Evolutionary conservation across 2,888 invertebrate genomes (phyloP).

Genomic region (Zaprionus obscuricornis): DNA sequence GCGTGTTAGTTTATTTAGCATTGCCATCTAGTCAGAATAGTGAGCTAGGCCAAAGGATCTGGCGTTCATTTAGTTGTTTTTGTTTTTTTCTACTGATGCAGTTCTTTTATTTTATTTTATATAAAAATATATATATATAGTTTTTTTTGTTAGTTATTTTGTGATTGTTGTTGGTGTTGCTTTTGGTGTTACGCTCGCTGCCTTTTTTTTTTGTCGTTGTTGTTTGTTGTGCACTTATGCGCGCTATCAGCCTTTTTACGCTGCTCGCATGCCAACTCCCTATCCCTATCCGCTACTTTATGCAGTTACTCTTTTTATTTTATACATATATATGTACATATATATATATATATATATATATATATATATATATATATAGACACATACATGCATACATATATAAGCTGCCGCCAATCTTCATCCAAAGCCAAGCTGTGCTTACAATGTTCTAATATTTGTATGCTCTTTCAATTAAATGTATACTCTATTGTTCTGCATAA

Average conservation of each 20-base stretch:
- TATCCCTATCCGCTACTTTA: conserved; percentile 38
- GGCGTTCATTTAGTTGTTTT: conserved; percentile 53
- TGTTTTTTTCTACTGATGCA: conserved; percentile 27
- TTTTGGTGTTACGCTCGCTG: conserved; percentile 31
- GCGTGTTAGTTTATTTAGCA: conserved; percentile 65
- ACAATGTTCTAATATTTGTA: conserved; percentile 44
- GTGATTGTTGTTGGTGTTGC: conserved; percentile 30
- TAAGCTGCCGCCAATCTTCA: conserved; percentile 61
- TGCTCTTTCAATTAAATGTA: too few relatives aligned
- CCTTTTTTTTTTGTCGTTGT: conserved; percentile 37
- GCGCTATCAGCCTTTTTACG: conserved; percentile 66
- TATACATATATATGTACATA: conserved; percentile 15
- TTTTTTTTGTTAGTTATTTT: neutral
- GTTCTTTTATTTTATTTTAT: conserved; percentile 8
- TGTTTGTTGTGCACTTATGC: conserved; percentile 71
- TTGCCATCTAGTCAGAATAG: conserved; percentile 52
- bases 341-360: neutral
- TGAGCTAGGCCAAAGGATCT: conserved; percentile 58
- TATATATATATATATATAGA: neutral
- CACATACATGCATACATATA: conserved; percentile 17
- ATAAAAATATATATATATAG: too few relatives aligned
- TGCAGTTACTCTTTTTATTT: conserved; percentile 42
- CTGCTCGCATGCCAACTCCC: conserved; percentile 7
- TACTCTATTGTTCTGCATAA: too few relatives aligned
- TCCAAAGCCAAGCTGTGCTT: conserved; percentile 38